Evolutionary conservation across 2,888 invertebrate species (phyloP).

Genomic region (Philereme transversata): DNA sequence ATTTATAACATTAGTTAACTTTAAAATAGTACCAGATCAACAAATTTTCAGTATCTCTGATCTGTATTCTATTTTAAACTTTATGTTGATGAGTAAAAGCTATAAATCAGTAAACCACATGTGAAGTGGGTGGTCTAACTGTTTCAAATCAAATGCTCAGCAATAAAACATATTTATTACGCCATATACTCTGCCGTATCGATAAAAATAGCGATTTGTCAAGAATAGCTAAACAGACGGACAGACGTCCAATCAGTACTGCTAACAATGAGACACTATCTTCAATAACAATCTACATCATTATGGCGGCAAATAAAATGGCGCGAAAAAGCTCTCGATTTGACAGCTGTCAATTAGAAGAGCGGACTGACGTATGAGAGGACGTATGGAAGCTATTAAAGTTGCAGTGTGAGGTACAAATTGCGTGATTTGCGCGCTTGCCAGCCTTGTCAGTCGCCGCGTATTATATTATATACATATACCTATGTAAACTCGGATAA

Average conservation of each 20-base stretch:
- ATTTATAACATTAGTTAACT: no score
- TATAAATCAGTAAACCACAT: conserved; percentile 21
- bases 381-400: conserved; percentile 41
- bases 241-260: conserved; percentile 44
- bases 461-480: no score
- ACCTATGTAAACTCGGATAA: no score
- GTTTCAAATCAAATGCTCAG: conserved; percentile 17
- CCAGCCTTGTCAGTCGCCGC: no score
- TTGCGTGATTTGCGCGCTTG: conserved; percentile 22
- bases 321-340: conserved; percentile 68
- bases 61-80: conserved; percentile 17
- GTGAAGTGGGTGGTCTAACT: conserved; percentile 23
- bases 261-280: conserved; percentile 56
- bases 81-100: conserved; percentile 14
- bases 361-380: conserved; percentile 59
- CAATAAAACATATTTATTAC: conserved; percentile 21
- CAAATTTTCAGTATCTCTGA: background rate
- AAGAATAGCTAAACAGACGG: conserved; percentile 36
- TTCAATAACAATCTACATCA: conserved; percentile 67
- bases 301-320: conserved; percentile 60
- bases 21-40: no score
- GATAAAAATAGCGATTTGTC: conserved; percentile 33
- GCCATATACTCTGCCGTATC: conserved; percentile 11
- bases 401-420: conserved; percentile 19
- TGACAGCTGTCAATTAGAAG: conserved; percentile 82